Evolutionary conservation across 2,888 invertebrate species (phyloP), one percentile per base, ranked within the genome.

Genomic region (Cataglyphis livida): DNA sequence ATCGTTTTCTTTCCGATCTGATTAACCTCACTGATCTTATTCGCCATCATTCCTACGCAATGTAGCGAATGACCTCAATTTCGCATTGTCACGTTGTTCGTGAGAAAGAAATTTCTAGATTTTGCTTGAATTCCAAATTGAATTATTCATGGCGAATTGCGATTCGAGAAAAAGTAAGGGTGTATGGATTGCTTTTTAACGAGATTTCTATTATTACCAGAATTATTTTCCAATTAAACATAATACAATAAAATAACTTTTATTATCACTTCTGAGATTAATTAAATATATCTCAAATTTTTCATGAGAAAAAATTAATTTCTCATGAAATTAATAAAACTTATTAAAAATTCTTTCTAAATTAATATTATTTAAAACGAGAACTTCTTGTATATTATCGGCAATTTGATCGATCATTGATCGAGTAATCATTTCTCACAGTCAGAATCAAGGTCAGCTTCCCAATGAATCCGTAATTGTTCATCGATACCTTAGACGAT

Each of bases 1-100:
- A 79, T 79, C 78, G 73, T 71, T 79, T 79, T 79, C 78, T 79
- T 79, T 79, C 78, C 78, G 78, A 79, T 79, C 78, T 79, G 78
- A 79, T 79, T 79, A 79, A 79, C 78, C 78, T 71, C 78, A 35
- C 59, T 79, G 73, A 71, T 79, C 78, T 71, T 79, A 59, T 71
- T 79, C 25, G 73, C 73, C 73, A 25, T 35, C 48, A 61, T 71
- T 79, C 78, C 78, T 71, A 71, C 78, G 78, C 78, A 79, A 59
- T 73, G 44, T 79, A 71, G 78, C 78, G 78, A 79, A 48, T 79
- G 78, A 71, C 78, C 78, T 79, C 44, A 48, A 71, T 79, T 48
- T 79, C n/a, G 73, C n/a, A 71, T 79, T 71, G 73, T 79, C 78
- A 18, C 41, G 71, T 59, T n/a, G 59, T 44, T 76, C 76, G 76